phyloP scores from a whole-genome alignment of 2,113 vertebrate genomes.

The Physeter macrocephalus region DNA sequence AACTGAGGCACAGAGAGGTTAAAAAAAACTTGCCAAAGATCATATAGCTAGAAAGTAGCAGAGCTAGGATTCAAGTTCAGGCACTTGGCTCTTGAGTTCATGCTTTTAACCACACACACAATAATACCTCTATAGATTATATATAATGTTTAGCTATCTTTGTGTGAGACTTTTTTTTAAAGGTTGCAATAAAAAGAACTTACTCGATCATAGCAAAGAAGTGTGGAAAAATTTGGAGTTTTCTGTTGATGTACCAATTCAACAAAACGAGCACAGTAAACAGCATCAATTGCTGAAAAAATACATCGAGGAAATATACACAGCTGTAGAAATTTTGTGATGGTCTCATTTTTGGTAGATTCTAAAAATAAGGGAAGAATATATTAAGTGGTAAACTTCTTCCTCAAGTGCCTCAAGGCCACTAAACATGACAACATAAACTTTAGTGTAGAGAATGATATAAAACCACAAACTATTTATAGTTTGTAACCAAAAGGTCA shows the following conservation, averaged over 20 bases:
- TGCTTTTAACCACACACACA: conserved; percentile 43
- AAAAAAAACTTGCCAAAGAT: conserved; percentile 43
- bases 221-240: conserved; percentile 98
- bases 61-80: conserved; percentile 51
- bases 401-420: conserved; percentile 39
- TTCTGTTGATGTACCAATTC: conserved; percentile 99
- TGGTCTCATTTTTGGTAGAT: conserved; percentile 99
- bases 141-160: conserved; percentile 37
- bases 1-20: conserved; percentile 41
- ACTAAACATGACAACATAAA: conserved; percentile 49
- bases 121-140: conserved; percentile 25
- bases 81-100: conserved; percentile 26
- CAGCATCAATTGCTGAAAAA: conserved; percentile 98
- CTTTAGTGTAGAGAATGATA: conserved; percentile 40
- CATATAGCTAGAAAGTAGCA: conserved; percentile 38
- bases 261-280: conserved; percentile 98
- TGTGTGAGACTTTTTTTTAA: conserved; percentile 42
- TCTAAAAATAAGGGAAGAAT: conserved; percentile 80
- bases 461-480: conserved; percentile 51
- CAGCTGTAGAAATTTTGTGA: conserved; percentile 98
- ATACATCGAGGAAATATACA: conserved; percentile 99
- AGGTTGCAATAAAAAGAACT: conserved; percentile 74
- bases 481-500: conserved; percentile 50
- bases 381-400: conserved; percentile 58
- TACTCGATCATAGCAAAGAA: conserved; percentile 97